phyloP scores from a whole-genome alignment of 53 echinoderm and acorn worm species.

The Paelopatides confundens region DNA sequence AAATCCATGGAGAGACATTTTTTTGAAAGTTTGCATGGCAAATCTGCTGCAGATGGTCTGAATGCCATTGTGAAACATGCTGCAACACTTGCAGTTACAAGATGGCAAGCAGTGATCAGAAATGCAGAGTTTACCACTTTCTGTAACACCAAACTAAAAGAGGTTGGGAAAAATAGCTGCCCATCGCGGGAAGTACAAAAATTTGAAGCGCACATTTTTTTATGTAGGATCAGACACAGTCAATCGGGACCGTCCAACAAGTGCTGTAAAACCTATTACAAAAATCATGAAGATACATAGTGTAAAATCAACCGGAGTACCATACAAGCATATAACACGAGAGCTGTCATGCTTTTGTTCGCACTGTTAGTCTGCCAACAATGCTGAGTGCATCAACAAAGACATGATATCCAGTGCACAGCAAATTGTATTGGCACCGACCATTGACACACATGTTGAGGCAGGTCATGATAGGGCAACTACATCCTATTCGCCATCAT shows the following conservation, averaged over 20 bases:
- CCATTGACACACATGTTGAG: too few species aligned
- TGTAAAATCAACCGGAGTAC: not conserved
- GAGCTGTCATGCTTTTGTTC: not conserved
- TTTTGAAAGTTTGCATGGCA: conserved; percentile 9
- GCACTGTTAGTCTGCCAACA: not conserved
- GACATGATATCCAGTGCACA: not conserved
- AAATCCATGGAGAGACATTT: not conserved
- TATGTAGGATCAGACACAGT: not conserved
- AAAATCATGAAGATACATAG: conserved; percentile 21
- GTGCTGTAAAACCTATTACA: not conserved
- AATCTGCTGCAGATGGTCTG: conserved; percentile 10
- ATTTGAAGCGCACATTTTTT: not conserved
- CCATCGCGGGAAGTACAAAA: too few species aligned
- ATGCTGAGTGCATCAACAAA: not conserved
- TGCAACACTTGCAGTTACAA: not conserved
- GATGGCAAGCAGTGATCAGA: too few species aligned
- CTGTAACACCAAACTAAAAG: not conserved
- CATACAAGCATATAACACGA: not conserved
- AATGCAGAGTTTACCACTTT: conserved; percentile 15
- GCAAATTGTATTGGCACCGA: too few species aligned
- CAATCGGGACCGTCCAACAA: not conserved
- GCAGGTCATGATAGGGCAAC: too few species aligned
- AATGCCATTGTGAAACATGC: not conserved
- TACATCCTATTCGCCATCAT: too few species aligned
- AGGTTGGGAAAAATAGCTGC: conserved; percentile 13